Conservation (phyloP, 2,888 invertebrate genomes). For the Rhagonycha lutea region DNA sequence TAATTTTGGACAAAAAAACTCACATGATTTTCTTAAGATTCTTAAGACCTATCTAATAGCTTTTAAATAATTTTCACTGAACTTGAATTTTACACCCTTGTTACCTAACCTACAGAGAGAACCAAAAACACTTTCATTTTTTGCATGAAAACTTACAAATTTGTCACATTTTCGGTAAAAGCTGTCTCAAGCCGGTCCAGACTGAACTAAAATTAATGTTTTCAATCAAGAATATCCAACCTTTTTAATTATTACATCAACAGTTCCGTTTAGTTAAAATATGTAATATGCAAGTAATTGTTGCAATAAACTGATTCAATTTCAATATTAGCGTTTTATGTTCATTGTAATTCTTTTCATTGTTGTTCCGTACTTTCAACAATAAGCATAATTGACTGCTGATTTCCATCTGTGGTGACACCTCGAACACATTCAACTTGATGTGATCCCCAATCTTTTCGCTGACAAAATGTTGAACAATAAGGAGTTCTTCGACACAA, state of each 20-base stretch:
- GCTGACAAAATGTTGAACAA: conserved; percentile 88
- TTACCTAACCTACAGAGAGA: too few relatives aligned
- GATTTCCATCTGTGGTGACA: conserved; percentile 61
- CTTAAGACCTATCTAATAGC: too few relatives aligned
- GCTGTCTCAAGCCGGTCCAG: neutral
- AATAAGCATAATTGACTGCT: conserved; percentile 83
- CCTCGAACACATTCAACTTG: conserved; percentile 83
- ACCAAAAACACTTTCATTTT: neutral
- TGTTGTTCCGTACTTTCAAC: conserved; percentile 76
- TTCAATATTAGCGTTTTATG: neutral
- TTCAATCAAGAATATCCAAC: neutral
- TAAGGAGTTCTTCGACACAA: conserved; percentile 84
- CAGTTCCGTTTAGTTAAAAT: neutral
- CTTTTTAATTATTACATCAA: neutral
- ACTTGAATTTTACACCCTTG: too few relatives aligned
- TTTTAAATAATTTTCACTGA: too few relatives aligned
- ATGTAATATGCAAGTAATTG: neutral
- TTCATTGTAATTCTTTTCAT: conserved; percentile 34
- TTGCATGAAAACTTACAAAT: neutral
- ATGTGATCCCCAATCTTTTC: conserved; percentile 87
- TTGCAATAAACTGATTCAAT: neutral
- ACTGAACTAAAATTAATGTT: neutral
- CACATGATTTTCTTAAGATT: too few relatives aligned
- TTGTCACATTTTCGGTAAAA: neutral
- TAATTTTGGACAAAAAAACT: too few relatives aligned